Conservation (phyloP, 1,140 invertebrate species). For the Planococcus citri region DNA sequence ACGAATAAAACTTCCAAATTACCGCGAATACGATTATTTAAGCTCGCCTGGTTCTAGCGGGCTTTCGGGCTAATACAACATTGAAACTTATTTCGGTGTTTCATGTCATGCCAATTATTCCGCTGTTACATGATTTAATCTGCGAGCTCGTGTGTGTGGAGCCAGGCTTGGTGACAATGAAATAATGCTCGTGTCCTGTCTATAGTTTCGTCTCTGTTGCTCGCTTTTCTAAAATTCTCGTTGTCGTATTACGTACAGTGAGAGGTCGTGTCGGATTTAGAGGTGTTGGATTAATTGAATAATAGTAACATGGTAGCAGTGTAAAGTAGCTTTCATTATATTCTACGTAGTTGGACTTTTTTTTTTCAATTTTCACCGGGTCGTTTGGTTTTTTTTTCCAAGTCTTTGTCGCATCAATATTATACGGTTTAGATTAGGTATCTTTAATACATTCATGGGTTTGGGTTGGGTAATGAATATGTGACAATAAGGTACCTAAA, state of each 20-base stretch:
- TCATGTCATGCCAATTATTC: conserved; percentile 6
- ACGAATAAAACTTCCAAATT: neutral
- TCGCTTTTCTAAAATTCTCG: too few species aligned
- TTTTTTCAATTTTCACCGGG: neutral
- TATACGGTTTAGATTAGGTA: too few species aligned
- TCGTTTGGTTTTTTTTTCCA: too few species aligned
- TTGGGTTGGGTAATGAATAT: too few species aligned
- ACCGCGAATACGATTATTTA: neutral
- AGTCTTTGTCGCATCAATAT: too few species aligned
- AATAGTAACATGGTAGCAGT: neutral
- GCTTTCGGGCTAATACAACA: too few species aligned
- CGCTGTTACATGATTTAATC: neutral
- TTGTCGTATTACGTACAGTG: too few species aligned
- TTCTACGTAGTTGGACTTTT: too few species aligned
- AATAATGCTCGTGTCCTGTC: neutral
- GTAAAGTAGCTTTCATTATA: neutral
- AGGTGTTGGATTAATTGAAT: conserved; percentile 5
- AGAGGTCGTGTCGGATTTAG: neutral
- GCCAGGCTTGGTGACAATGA: neutral
- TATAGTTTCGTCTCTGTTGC: neutral
- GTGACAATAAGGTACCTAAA: too few species aligned
- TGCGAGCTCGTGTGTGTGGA: neutral
- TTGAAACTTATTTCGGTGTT: neutral
- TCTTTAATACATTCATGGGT: too few species aligned
- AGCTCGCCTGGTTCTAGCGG: neutral